Evolutionary conservation across 2,888 invertebrate genomes (phyloP), one percentile per base, ranked within the genome.

Genomic region (Mesochorus sp.): DNA sequence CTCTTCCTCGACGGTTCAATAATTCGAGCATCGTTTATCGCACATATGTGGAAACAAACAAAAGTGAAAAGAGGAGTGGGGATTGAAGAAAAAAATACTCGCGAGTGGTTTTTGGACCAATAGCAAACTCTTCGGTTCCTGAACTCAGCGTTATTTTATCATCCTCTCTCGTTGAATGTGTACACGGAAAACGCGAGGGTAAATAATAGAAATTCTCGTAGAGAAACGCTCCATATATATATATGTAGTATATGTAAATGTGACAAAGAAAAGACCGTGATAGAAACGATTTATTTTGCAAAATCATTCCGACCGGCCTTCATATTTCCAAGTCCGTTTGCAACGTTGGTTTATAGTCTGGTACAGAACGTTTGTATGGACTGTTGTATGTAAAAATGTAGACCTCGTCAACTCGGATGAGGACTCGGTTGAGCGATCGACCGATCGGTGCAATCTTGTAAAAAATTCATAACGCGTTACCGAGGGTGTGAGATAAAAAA

Each of bases 121-220:
- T 37, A 28, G 34, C 61, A 12, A 68, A 57, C 31, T 49, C 47
- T 6, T 67, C 42, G 34, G 17, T 31, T 57, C 37, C 31, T 47
- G 37, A 76, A 70, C 55, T 76, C 47, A 34, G 42, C 37, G 37
- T 6, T 70, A 31, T 76, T 70, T 76, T 62, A 76, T 64, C 62
- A 70, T 62, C 59, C 51, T 67, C 55, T 62, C 42, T 31, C 53
- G 62, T 62, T 67, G 28, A 8, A 4, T 28, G 62, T 57, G 61
- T 44, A 47, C 26, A 10, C 14, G 53, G 8, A 37, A 64, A 55
- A 57, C 59, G 14, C 21, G 12, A n/a, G 51, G 47, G 75, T 51
- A 55, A 67, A 67, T n/a, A n/a, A n/a, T 66, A 61, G 61, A 61
- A 39, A 26, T 14, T 31, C 53, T n/a, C n/a, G n/a, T 14, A 37